Evolutionary conservation across 2,797 vertebrate species (phyloP).

Genomic region (Pantherophis vulpinus): DNA sequence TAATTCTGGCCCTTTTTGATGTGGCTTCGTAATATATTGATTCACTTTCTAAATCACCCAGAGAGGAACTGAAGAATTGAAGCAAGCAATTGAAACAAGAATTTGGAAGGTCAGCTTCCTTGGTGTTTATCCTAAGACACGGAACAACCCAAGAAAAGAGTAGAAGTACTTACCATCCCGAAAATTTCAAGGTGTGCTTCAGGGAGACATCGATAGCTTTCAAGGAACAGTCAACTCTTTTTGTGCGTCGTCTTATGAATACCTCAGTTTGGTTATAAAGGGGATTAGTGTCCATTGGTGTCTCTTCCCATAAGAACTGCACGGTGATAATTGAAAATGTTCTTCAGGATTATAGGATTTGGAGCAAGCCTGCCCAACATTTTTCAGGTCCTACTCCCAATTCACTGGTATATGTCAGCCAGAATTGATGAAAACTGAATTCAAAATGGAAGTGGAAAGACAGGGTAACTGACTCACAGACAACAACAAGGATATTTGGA

Average conservation of each 20-base stretch:
- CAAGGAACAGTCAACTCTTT: not conserved
- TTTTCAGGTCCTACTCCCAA: not conserved
- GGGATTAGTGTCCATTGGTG: not conserved
- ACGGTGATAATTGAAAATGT: not conserved
- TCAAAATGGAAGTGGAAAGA: not conserved
- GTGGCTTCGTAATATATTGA: not conserved
- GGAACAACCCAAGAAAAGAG: not conserved
- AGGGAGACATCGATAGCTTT: not conserved
- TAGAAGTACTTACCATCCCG: not conserved
- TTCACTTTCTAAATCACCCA: not conserved
- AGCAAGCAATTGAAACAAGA: not conserved
- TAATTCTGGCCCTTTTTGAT: not conserved
- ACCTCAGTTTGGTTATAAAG: not conserved
- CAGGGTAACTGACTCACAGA: not conserved
- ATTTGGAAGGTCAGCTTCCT: not conserved
- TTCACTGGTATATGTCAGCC: not conserved
- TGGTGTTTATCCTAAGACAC: not conserved
- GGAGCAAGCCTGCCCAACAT: not conserved
- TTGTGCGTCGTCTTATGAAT: not conserved
- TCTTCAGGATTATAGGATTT: not conserved
- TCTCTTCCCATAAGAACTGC: not conserved
- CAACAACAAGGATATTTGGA: not conserved
- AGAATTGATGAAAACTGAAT: not conserved
- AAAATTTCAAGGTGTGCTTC: not conserved
- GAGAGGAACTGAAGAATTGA: not conserved